Base-by-base conservation (phyloP, 2,888 invertebrate species). In the Nymphalis urticae region DNA sequence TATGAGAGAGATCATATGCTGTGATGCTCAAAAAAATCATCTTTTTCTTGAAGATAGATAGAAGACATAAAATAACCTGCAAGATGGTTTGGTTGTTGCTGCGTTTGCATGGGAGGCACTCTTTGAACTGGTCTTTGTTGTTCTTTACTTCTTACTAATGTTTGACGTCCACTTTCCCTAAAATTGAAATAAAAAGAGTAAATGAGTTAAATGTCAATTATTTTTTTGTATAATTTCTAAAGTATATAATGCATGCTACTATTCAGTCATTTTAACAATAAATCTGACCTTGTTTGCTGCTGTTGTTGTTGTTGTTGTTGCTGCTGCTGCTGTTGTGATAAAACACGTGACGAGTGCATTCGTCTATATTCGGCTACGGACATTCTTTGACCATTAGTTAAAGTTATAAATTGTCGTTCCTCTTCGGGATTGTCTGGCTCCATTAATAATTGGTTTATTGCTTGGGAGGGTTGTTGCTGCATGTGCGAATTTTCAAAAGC, bases 61-160 rank as follows among this genome's bases (percentile, higher is more conserved):
- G 1, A 10, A 2, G 8, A 51, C 10, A 51, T 13, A 51, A 19
- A 51, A 51, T 21, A 71, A 77, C 76, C 79, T 56, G 74, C 63
- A 17, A 62, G 66, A 61, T 75, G 71, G 56, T 72, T 79, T 24
- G 84, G 76, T 76, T 84, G 88, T 69, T 81, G 86, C 66, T 88
- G 90, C 21, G 88, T 81, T 80, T 91, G 92, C 89, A 93, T 88
- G 0, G 93, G 93, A 48, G 88, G 84, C 54, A 93, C 93, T 79
- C 92, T 82, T 75, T 93, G 93, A 27, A 93, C 90, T 7, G 93
- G 93, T 72, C 91, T 82, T 60, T 82, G 89, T 70, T 87, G 87
- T 69, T 92, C 93, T 82, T 92, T 92, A 80, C 89, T 91, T 79
- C 88, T 84, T 36, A 92, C 89, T 79, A 92, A 82, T 2, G 90